A percentile compares a stretch with the other conserved stretches of the same genome.
Conservation (phyloP, 2,113 vertebrate genomes). For the Muntiacus reevesi region DNA sequence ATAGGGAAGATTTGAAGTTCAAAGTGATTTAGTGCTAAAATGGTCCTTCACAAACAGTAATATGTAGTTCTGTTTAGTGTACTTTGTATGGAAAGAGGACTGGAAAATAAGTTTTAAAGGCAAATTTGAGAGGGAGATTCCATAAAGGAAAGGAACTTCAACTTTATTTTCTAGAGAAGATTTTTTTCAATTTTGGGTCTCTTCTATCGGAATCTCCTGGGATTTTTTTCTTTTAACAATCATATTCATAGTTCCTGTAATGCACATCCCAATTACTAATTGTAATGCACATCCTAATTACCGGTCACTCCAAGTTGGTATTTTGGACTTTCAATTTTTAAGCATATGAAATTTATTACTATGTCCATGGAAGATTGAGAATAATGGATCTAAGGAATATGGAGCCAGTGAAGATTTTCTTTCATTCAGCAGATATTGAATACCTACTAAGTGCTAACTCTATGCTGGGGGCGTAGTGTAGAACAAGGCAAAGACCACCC, state of each 20-base stretch:
- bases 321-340: background rate
- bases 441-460: background rate
- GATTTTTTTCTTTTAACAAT: background rate
- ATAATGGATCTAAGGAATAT: background rate
- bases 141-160: background rate
- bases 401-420: background rate
- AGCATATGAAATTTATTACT: background rate
- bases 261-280: background rate
- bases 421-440: background rate
- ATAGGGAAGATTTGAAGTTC: background rate
- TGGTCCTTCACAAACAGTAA: background rate
- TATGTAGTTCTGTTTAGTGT: background rate
- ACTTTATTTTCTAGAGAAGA: background rate
- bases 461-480: rapidly evolving
- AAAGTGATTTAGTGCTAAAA: background rate
- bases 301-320: background rate
- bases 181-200: background rate
- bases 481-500: background rate
- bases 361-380: background rate
- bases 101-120: background rate
- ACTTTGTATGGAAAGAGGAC: background rate
- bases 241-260: background rate
- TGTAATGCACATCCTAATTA: background rate
- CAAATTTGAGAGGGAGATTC: background rate
- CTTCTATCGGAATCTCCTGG: background rate